These are phyloP conservation scores for Capitulum mitella DNA, from an alignment of 2,888 invertebrate species.

Conservation along the genomic window DNA sequence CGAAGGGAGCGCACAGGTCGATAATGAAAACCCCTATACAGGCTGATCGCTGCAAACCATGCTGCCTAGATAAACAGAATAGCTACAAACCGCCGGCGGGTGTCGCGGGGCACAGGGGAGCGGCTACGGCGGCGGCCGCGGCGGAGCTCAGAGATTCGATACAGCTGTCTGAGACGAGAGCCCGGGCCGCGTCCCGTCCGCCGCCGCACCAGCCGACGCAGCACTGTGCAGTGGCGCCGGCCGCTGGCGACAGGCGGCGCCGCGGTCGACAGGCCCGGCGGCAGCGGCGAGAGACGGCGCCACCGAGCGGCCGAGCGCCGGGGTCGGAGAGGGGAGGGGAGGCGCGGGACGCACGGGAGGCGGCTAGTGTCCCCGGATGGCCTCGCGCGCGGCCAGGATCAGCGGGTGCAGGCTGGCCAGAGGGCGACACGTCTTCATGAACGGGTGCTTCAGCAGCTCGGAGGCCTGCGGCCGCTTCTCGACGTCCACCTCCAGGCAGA, in stretches of 20 bases:
- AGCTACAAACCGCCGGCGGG: background rate
- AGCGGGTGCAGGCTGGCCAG: slow-evolving; percentile 74
- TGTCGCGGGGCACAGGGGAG: background rate
- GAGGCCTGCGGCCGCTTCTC: slow-evolving; percentile 81
- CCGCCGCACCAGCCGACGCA: background rate
- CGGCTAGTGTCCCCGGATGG: slow-evolving; percentile 16
- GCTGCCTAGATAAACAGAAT: background rate
- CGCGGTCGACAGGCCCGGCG: background rate
- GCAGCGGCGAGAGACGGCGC: background rate
- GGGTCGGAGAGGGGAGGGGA: background rate
- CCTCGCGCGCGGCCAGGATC: slow-evolving; percentile 65
- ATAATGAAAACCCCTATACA: background rate
- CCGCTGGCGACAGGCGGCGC: background rate
- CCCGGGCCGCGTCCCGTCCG: background rate
- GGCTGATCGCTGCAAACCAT: background rate
- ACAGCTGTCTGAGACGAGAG: background rate
- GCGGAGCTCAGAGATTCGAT: background rate
- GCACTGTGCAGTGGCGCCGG: background rate
- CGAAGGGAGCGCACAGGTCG: no score
- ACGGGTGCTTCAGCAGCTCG: slow-evolving; percentile 78
- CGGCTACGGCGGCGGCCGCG: background rate
- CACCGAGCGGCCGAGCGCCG: background rate
- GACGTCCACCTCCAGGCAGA: slow-evolving; percentile 84
- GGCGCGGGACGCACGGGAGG: background rate
- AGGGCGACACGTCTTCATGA: slow-evolving; percentile 69